These are phyloP conservation scores for Grapholita molesta DNA, from an alignment of 1,140 invertebrate genomes.

Conservation along the genomic window DNA sequence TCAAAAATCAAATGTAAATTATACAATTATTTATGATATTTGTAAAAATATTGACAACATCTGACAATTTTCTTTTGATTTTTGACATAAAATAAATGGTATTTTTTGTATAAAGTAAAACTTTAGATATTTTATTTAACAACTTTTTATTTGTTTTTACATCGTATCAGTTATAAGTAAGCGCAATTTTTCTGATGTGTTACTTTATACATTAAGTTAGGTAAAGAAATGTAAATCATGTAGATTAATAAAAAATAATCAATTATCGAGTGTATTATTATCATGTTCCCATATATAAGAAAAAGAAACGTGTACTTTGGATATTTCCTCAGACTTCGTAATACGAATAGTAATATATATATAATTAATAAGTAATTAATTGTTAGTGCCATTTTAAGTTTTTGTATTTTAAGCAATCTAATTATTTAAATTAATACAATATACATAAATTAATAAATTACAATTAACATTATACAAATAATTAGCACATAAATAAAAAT, in stretches of 20 bases:
- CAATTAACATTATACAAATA: too few relatives aligned
- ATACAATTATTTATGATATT: not conserved
- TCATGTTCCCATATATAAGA: too few relatives aligned
- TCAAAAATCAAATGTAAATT: not conserved
- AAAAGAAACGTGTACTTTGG: too few relatives aligned
- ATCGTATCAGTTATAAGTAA: constrained; percentile 24
- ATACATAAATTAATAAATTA: too few relatives aligned
- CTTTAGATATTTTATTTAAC: constrained; percentile 12
- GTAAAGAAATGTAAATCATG: constrained; percentile 38
- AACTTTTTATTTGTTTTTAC: constrained; percentile 7
- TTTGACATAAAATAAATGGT: not conserved
- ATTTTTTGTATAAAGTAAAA: constrained; percentile 21
- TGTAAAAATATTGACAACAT: not conserved
- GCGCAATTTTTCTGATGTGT: constrained; percentile 31
- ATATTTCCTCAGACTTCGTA: too few relatives aligned
- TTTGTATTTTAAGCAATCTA: too few relatives aligned
- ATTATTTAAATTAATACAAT: too few relatives aligned
- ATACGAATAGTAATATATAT: too few relatives aligned
- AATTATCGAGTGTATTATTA: constrained; percentile 22
- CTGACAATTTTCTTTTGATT: not conserved
- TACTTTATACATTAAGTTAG: constrained; percentile 37
- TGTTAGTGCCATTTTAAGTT: too few relatives aligned
- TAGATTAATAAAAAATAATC: constrained; percentile 46
- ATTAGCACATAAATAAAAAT: too few relatives aligned
- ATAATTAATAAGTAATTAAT: too few relatives aligned